Evolutionary conservation across 2,113 vertebrate species (phyloP).

Genomic region (Crotalus tigris): DNA sequence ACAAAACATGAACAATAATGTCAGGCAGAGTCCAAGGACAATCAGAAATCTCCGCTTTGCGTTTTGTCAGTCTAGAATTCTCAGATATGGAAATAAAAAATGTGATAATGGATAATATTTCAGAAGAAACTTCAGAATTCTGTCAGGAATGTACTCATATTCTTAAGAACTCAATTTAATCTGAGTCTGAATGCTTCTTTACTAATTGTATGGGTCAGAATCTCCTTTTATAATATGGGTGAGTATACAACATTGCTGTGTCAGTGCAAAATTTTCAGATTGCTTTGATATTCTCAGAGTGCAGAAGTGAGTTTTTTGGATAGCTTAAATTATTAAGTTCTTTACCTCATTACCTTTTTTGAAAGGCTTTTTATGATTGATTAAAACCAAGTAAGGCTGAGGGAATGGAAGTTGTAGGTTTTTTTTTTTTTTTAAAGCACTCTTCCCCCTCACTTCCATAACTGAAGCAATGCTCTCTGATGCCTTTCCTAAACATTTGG

Average conservation of each 20-base stretch:
- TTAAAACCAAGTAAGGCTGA: background rate
- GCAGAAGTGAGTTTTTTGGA: background rate
- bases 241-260: background rate
- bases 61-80: slow-evolving; percentile 39
- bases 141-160: background rate
- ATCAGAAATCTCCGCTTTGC: slow-evolving; percentile 44
- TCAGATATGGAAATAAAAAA: slow-evolving; percentile 60
- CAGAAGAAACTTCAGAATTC: slow-evolving; percentile 35
- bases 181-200: slow-evolving; percentile 14
- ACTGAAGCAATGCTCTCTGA: background rate
- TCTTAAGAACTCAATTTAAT: slow-evolving; percentile 20
- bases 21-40: slow-evolving; percentile 55
- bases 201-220: rapidly evolving
- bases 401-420: background rate
- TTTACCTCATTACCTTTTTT: background rate
- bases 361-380: background rate
- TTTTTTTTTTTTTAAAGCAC: background rate
- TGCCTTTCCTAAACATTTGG: background rate
- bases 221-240: background rate
- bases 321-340: background rate
- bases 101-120: slow-evolving; percentile 41
- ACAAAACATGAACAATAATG: slow-evolving; percentile 52
- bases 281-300: background rate
- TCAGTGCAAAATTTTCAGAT: background rate
- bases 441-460: background rate